Base-by-base conservation (phyloP, 2,888 invertebrate species). In the Gasteruption jaculator region DNA sequence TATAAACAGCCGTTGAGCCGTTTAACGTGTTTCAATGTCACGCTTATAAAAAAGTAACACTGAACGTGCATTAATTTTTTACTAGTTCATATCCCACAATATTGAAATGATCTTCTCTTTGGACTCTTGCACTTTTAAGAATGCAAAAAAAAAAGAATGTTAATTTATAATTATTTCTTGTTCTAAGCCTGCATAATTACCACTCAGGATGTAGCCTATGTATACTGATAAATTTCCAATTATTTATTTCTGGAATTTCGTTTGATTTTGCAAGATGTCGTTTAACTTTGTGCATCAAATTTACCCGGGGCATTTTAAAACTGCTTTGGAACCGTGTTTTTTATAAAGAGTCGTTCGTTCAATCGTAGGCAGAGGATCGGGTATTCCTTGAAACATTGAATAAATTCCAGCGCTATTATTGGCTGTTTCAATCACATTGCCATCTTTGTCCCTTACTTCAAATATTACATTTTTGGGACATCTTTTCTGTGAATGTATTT, bases 371-470 rank as follows among this genome's bases (percentile, higher is more conserved):
- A 68, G 65, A 22, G 65, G 45, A 20, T 71, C 61, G 3, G 78
- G 78, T 20, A 76, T 51, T 8, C 71, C 72, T 68, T 79, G 78
- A 11, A 69, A 26, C 53, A 74, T 65, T 1, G 78, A 76, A 61
- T 74, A 81, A 40, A 79, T 71, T n/a, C 79, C 81, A 3, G 74
- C 80, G 15, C 76, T 76, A 60, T 81, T 82, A 56, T 81, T 80
- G 0, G 75, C 79, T 43, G 60, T 68, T 68, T 82, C 81, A 22
- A 80, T 54, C 30, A 80, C 52, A 3, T 73, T 69, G 2, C 79
- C 77, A 32, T 67, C 57, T 57, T 73, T 63, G 61, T 82, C 74
- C 46, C 71, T 64, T 14, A 77, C 70, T 58, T 76, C 74, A 56
- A 79, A 81, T 39, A 80, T 57, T 20, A 63, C 51, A 20, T 71